Percentiles rank a stretch among this genome's conserved stretches.
phyloP scores from a whole-genome alignment of 2,797 vertebrate genomes.

The Poecilia picta region DNA sequence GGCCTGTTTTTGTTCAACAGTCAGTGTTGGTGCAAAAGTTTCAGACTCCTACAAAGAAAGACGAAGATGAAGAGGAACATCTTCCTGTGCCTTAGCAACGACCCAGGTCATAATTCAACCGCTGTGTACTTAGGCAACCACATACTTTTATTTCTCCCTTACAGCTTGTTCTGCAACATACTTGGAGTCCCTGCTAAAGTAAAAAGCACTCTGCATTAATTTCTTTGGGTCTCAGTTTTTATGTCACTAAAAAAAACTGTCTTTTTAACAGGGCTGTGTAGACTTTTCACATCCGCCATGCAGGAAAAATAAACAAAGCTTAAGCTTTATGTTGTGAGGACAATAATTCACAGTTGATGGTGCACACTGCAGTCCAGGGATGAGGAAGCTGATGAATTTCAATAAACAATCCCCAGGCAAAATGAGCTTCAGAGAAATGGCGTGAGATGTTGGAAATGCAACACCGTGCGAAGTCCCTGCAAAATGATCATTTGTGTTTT shows the following conservation, averaged over 20 bases:
- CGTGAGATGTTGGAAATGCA: not conserved
- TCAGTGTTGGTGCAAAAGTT: not conserved
- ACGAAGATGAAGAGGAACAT: not conserved
- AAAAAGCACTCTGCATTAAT: not conserved
- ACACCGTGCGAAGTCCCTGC: not conserved
- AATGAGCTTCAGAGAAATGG: constrained; percentile 4
- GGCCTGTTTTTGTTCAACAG: not conserved
- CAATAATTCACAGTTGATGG: not conserved
- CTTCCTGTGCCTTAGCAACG: not conserved
- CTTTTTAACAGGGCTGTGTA: not conserved
- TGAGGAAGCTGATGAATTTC: constrained; percentile 11
- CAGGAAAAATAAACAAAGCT: not conserved
- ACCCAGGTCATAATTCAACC: not conserved
- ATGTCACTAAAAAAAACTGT: not conserved
- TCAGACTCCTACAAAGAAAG: not conserved
- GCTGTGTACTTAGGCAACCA: no score
- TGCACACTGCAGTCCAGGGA: not conserved
- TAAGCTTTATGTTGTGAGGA: no score
- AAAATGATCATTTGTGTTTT: constrained; percentile 2
- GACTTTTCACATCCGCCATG: not conserved
- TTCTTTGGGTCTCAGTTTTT: not conserved
- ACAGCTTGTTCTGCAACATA: not conserved
- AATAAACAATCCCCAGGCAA: constrained; percentile 1
- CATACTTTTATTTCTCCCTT: not conserved
- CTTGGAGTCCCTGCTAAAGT: not conserved